phyloP scores from a whole-genome alignment of 2,888 invertebrate genomes.

The Apodemia mormo region DNA sequence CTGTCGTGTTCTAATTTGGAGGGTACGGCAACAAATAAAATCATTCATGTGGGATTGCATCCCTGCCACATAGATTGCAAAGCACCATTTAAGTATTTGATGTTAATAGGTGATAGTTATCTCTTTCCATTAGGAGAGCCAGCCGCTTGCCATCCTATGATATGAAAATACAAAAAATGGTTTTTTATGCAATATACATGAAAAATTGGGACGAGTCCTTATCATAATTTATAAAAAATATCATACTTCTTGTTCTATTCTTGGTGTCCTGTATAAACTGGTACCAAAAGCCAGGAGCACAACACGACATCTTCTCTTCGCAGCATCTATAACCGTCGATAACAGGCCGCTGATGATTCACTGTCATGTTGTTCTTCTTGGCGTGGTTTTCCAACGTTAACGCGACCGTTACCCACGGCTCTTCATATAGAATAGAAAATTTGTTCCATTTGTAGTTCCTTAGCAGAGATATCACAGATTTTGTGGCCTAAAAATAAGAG shows the following conservation, averaged over 20 bases:
- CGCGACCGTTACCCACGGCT: conserved; percentile 91
- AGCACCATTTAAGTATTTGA: no score
- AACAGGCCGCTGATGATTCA: conserved; percentile 88
- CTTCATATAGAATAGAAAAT: conserved; percentile 94
- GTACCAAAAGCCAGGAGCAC: conserved; percentile 90
- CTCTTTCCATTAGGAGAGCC: no score
- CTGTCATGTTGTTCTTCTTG: conserved; percentile 88
- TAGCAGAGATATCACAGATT: conserved; percentile 95
- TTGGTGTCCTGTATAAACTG: conserved; percentile 92
- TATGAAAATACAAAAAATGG: no score
- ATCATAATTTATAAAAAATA: neutral
- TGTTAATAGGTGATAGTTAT: no score
- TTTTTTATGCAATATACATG: no score
- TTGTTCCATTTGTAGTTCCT: conserved; percentile 96
- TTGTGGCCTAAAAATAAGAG: conserved; percentile 87
- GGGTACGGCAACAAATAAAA: no score
- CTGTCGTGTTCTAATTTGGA: no score
- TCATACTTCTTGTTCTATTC: conserved; percentile 91
- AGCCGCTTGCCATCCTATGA: no score
- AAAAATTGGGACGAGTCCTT: neutral
- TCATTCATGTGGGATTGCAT: no score
- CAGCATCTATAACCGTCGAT: conserved; percentile 90
- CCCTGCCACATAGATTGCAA: no score
- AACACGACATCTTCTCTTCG: conserved; percentile 87
- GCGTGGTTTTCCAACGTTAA: conserved; percentile 90